Conservation (phyloP, 2,797 vertebrate species). For the Brotula barbata region DNA sequence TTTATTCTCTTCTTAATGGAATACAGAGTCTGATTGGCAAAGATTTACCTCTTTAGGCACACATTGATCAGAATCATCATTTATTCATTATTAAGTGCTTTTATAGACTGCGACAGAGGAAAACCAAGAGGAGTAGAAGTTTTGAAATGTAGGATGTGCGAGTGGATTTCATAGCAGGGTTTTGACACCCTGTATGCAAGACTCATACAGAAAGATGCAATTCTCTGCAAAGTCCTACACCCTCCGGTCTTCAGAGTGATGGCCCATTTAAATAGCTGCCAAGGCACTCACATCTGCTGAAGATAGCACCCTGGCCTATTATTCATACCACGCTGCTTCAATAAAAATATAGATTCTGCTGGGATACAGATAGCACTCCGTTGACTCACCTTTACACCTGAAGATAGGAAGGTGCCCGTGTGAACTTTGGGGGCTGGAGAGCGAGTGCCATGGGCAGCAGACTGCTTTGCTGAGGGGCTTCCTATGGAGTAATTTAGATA, state of each 20-base stretch:
- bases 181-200: slow-evolving; percentile 24
- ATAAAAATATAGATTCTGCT: slow-evolving; percentile 47
- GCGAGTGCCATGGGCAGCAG: slow-evolving; percentile 82
- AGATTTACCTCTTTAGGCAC: slow-evolving; percentile 15
- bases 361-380: slow-evolving; percentile 5
- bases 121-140: slow-evolving; percentile 20
- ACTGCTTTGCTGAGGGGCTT: slow-evolving; percentile 88
- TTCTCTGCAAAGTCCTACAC: slow-evolving; percentile 43
- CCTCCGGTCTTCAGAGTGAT: slow-evolving; percentile 51
- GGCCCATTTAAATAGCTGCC: slow-evolving; percentile 74
- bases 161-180: slow-evolving; percentile 39
- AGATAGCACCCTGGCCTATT: slow-evolving; percentile 58
- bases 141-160: no score
- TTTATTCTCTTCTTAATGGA: not conserved
- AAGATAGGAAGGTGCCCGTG: slow-evolving; percentile 88
- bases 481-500: slow-evolving; percentile 72
- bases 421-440: slow-evolving; percentile 94
- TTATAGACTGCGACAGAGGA: slow-evolving; percentile 26
- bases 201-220: slow-evolving; percentile 45
- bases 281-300: slow-evolving; percentile 65
- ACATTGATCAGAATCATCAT: slow-evolving; percentile 46
- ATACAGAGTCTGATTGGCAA: not conserved
- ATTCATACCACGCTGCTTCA: slow-evolving; percentile 60
- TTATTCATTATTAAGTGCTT: slow-evolving; percentile 50
- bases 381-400: slow-evolving; percentile 89